phyloP scores from a whole-genome alignment of 1,140 invertebrate species.

The Heterodera schachtii region DNA sequence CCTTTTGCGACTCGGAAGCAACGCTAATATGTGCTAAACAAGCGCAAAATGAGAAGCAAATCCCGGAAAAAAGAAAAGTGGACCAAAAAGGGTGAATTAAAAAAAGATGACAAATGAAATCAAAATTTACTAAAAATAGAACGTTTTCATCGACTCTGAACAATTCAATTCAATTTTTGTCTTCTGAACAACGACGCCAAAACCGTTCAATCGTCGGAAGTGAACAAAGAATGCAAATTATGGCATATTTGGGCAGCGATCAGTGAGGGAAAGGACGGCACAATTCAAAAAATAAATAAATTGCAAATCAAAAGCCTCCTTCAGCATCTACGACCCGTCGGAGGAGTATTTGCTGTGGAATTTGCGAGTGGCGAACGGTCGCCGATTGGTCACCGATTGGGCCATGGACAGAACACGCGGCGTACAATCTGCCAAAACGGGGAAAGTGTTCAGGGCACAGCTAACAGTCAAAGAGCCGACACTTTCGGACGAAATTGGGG shows the following conservation, averaged over 20 bases:
- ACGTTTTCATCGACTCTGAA: not conserved
- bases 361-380: not conserved
- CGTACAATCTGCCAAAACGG: not conserved
- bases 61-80: too few relatives aligned
- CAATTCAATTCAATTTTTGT: not conserved
- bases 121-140: too few relatives aligned
- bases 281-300: too few relatives aligned
- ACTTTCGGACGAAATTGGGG: not conserved
- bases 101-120: too few relatives aligned
- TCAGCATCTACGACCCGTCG: not conserved
- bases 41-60: not conserved
- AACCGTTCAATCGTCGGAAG: not conserved
- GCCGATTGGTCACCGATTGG: not conserved
- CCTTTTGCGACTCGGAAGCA: not conserved
- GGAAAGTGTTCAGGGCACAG: slow-evolving; percentile 7
- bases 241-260: slow-evolving; percentile 21
- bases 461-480: not conserved
- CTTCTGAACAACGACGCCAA: not conserved
- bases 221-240: slow-evolving; percentile 18
- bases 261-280: not conserved
- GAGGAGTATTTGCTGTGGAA: slow-evolving; percentile 5
- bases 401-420: not conserved
- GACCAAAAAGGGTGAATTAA: too few relatives aligned
- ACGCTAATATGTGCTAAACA: too few relatives aligned
- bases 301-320: too few relatives aligned